A percentile compares a stretch with the other conserved stretches of the same genome.
These are phyloP conservation scores for Silurus glanis DNA, from an alignment of 2,113 vertebrate genomes.

Conservation along the genomic window DNA sequence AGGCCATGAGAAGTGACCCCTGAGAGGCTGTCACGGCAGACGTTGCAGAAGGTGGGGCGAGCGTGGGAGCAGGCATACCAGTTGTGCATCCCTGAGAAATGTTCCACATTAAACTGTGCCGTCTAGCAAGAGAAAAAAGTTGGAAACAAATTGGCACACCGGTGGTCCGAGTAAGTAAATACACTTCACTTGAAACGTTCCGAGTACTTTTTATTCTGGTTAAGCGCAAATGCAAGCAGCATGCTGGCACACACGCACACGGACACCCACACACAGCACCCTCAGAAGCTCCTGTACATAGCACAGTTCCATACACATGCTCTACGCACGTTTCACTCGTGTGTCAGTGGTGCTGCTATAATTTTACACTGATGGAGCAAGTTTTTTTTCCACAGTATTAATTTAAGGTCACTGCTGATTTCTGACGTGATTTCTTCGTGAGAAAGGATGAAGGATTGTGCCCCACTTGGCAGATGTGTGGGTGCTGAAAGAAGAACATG, in stretches of 20 bases:
- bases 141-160: constrained; percentile 75
- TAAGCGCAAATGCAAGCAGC: constrained; percentile 8
- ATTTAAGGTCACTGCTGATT: background rate
- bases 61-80: constrained; percentile 99
- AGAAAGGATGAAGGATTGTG: background rate
- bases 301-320: constrained; percentile 22
- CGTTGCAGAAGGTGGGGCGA: constrained; percentile 96
- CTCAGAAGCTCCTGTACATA: constrained; percentile 1
- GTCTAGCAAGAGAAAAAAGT: constrained; percentile 87
- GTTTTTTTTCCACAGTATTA: background rate
- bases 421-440: constrained; percentile 11
- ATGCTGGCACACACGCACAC: background rate
- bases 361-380: background rate
- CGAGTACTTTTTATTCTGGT: background rate
- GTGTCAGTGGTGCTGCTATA: background rate
- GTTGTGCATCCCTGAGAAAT: constrained; percentile 99
- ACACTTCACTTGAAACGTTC: constrained; percentile 48
- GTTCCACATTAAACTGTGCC: constrained; percentile 99
- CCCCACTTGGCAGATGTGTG: constrained; percentile 32
- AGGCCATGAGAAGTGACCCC: constrained; percentile 98
- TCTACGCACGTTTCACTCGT: background rate
- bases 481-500: constrained; percentile 27
- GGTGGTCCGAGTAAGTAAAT: constrained; percentile 40
- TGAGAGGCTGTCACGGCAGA: constrained; percentile 94
- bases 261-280: background rate